A percentile compares a stretch with the other conserved stretches of the same genome.
Evolutionary conservation across 2,113 vertebrate genomes (phyloP).

Genomic region (Leucosticte australis): DNA sequence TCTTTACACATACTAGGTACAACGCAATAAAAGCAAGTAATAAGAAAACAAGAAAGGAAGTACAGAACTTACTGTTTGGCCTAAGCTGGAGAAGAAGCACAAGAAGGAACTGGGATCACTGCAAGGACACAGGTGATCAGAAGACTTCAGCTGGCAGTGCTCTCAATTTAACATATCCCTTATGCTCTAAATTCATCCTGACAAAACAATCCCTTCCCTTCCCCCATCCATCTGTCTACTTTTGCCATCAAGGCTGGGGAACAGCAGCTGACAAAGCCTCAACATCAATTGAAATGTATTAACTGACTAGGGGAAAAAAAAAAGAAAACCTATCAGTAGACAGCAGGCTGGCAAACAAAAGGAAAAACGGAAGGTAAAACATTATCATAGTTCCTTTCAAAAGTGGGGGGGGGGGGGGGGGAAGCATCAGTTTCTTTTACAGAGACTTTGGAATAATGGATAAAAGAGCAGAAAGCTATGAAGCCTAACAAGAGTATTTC

Average conservation of each 20-base stretch:
- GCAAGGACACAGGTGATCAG: not conserved
- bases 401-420: not conserved
- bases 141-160: not conserved
- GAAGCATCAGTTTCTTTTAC: not conserved
- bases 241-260: not conserved
- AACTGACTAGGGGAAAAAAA: not conserved
- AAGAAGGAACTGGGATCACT: not conserved
- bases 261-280: not conserved
- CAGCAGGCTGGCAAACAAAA: not conserved
- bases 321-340: not conserved
- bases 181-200: not conserved
- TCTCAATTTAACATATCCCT: not conserved
- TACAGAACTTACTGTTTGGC: not conserved
- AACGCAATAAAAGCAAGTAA: not conserved
- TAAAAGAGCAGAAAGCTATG: slow-evolving; percentile 15
- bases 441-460: not conserved
- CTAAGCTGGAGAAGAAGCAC: not conserved
- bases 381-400: not conserved
- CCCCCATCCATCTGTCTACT: slow-evolving; percentile 10
- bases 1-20: not conserved
- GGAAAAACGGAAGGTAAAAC: not conserved
- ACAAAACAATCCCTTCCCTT: slow-evolving; percentile 13
- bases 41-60: not conserved
- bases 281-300: not conserved
- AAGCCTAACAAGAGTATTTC: not conserved